Evolutionary conservation across 2,797 vertebrate genomes (phyloP).

Genomic region (Siniperca scherzeri): DNA sequence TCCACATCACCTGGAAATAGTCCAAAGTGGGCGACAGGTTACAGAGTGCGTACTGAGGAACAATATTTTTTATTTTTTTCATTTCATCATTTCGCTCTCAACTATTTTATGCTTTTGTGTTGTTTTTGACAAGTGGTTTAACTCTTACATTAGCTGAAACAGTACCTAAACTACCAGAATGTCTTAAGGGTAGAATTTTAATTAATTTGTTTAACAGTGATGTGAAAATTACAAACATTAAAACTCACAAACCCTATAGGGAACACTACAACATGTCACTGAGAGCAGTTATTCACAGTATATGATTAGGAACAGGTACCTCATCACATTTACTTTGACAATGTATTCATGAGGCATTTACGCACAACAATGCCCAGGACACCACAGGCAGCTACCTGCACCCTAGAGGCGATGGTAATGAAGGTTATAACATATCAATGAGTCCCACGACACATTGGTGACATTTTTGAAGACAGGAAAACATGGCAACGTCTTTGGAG

Average conservation of each 20-base stretch:
- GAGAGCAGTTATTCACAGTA: slow-evolving; percentile 17
- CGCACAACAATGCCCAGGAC: slow-evolving; percentile 54
- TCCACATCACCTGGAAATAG: slow-evolving; percentile 75
- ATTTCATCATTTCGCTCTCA: neutral
- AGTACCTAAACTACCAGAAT: neutral
- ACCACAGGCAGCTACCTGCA: slow-evolving; percentile 57
- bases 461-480: slow-evolving; percentile 75
- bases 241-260: neutral
- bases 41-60: slow-evolving; percentile 29
- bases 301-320: slow-evolving; percentile 42
- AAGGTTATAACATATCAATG: slow-evolving; percentile 70
- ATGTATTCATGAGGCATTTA: slow-evolving; percentile 74
- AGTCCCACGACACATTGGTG: slow-evolving; percentile 67
- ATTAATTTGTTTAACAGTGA: slow-evolving; percentile 13
- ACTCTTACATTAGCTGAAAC: neutral
- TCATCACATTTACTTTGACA: slow-evolving; percentile 59
- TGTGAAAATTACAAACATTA: neutral
- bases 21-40: slow-evolving; percentile 66
- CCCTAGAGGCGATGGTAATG: slow-evolving; percentile 57
- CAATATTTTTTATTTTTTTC: neutral
- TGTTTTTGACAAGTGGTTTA: neutral
- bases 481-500: slow-evolving; percentile 52
- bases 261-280: slow-evolving; percentile 5
- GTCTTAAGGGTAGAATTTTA: neutral
- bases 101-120: neutral